Evolutionary conservation across 2,113 vertebrate species (phyloP).

Genomic region (Oryzias woworae): DNA sequence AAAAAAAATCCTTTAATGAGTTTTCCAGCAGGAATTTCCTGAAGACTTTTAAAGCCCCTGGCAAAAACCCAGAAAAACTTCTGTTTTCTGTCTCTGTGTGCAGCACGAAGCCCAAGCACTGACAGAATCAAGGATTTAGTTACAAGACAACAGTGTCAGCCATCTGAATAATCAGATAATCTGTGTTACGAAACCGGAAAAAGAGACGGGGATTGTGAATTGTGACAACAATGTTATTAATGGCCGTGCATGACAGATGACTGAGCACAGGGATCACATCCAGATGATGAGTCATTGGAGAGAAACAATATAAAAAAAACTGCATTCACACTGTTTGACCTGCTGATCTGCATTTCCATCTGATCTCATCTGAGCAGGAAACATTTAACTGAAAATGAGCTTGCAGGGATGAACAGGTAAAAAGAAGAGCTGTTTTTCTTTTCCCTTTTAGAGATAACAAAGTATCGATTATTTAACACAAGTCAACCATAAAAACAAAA

Average conservation of each 20-base stretch:
- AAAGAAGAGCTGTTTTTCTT: constrained; percentile 15
- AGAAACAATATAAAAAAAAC: constrained; percentile 27
- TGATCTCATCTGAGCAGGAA: constrained; percentile 4
- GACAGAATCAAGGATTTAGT: constrained; percentile 36
- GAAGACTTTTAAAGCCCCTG: constrained; percentile 44
- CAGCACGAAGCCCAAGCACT: constrained; percentile 12
- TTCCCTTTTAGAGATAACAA: constrained; percentile 18
- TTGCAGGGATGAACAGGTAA: constrained; percentile 13
- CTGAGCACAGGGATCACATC: constrained; percentile 22
- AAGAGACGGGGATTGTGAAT: constrained; percentile 27
- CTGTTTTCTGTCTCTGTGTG: constrained; percentile 24
- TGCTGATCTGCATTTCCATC: constrained; percentile 9
- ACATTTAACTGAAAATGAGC: constrained; percentile 3
- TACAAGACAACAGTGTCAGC: constrained; percentile 56
- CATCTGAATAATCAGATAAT: constrained; percentile 64
- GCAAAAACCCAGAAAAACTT: constrained; percentile 40
- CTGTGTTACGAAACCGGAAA: constrained; percentile 56
- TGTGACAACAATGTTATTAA: constrained; percentile 37
- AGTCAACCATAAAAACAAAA: too few relatives aligned
- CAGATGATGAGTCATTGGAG: constrained; percentile 20
- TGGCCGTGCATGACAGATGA: constrained; percentile 36
- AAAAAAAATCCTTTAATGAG: constrained; percentile 49
- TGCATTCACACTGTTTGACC: background rate
- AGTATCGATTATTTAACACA: constrained; percentile 4
- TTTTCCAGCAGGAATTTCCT: constrained; percentile 67